These are phyloP conservation scores for Tyrannus savana DNA, from an alignment of 2,113 vertebrate genomes.

Conservation along the genomic window DNA sequence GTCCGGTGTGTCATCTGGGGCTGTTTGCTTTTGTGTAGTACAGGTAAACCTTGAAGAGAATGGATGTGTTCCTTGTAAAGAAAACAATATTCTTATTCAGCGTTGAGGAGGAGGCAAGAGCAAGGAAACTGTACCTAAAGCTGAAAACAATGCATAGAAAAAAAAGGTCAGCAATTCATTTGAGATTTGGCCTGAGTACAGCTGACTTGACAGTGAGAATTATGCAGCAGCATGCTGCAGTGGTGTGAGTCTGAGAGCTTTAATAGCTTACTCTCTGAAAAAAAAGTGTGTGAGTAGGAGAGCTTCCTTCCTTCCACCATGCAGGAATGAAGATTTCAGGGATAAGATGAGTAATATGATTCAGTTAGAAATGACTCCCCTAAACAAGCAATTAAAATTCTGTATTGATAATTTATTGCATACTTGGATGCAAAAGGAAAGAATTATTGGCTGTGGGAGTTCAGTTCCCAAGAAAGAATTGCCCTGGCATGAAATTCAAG, in stretches of 20 bases:
- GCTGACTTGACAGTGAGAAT: not conserved
- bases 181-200: not conserved
- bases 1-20: not conserved
- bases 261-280: not conserved
- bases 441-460: not conserved
- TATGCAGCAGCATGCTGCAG: not conserved
- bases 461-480: conserved; percentile 34
- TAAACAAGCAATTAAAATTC: conserved; percentile 35
- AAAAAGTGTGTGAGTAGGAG: not conserved
- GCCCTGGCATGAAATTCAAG: conserved; percentile 13
- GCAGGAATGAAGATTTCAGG: not conserved
- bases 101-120: not conserved
- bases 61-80: not conserved
- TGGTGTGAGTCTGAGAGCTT: not conserved
- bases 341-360: not conserved
- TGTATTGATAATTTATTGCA: conserved; percentile 6
- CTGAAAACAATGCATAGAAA: not conserved
- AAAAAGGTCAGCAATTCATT: not conserved
- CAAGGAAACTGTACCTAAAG: not conserved
- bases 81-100: not conserved
- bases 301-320: not conserved
- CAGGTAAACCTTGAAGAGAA: not conserved
- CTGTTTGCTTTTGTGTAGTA: not conserved
- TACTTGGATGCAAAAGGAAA: not conserved
- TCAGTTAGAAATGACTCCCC: not conserved